phyloP scores from a whole-genome alignment of 2,797 vertebrate genomes.

The Australoheros facetus region DNA sequence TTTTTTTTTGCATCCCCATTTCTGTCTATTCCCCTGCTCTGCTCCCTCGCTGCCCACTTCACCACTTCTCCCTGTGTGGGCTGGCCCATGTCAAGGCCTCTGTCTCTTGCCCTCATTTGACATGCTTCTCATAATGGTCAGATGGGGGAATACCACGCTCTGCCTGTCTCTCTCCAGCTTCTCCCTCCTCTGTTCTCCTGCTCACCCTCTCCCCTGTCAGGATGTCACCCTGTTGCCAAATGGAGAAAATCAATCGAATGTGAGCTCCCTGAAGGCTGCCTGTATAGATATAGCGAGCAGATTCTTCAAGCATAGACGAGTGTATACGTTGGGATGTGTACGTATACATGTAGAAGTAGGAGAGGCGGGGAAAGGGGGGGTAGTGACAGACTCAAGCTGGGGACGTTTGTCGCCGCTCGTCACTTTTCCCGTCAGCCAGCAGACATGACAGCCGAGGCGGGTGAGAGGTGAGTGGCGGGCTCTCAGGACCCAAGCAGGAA shows the following conservation, averaged over 20 bases:
- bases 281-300: slow-evolving; percentile 48
- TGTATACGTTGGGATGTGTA: slow-evolving; percentile 33
- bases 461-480: slow-evolving; percentile 85
- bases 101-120: slow-evolving; percentile 80
- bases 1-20: slow-evolving; percentile 30
- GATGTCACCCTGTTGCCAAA: slow-evolving; percentile 68
- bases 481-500: slow-evolving; percentile 82
- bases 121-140: slow-evolving; percentile 87
- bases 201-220: slow-evolving; percentile 61
- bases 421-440: slow-evolving; percentile 79
- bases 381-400: slow-evolving; percentile 79
- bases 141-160: slow-evolving; percentile 77
- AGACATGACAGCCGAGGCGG: slow-evolving; percentile 88
- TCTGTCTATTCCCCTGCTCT: slow-evolving; percentile 19
- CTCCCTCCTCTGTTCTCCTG: slow-evolving; percentile 44
- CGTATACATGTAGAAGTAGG: slow-evolving; percentile 1
- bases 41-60: not conserved
- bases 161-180: slow-evolving; percentile 76
- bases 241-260: slow-evolving; percentile 73
- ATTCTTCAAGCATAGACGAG: slow-evolving; percentile 55
- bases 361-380: not conserved
- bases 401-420: slow-evolving; percentile 77
- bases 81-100: slow-evolving; percentile 76
- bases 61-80: slow-evolving; percentile 69
- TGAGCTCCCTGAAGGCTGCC: slow-evolving; percentile 64